Conservation (phyloP, 2,888 invertebrate species). For the Xylota segnis region DNA sequence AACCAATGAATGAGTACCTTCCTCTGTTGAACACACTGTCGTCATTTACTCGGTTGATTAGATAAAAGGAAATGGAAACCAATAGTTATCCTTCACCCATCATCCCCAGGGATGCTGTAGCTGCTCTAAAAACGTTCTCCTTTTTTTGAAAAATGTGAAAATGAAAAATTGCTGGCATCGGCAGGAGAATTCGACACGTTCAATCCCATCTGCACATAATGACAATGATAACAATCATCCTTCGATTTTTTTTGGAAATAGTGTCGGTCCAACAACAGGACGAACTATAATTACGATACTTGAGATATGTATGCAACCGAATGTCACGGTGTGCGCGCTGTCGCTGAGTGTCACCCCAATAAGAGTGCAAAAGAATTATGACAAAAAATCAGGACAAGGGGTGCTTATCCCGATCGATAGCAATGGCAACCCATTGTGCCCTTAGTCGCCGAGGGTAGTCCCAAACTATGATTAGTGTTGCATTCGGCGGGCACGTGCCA, state of each 20-base stretch:
- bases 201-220: slow-evolving; percentile 72
- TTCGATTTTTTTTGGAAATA: slow-evolving; percentile 27
- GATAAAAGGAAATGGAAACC: slow-evolving; percentile 19
- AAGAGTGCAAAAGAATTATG: slow-evolving; percentile 69
- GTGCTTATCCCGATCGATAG: slow-evolving; percentile 38
- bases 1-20: no score
- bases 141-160: slow-evolving; percentile 16
- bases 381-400: slow-evolving; percentile 69
- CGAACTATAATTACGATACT: slow-evolving; percentile 76
- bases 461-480: slow-evolving; percentile 74
- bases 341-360: slow-evolving; percentile 61
- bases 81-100: slow-evolving; percentile 27
- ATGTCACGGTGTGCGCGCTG: slow-evolving; percentile 72
- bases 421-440: slow-evolving; percentile 55
- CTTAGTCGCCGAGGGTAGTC: slow-evolving; percentile 39
- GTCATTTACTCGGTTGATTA: slow-evolving; percentile 35
- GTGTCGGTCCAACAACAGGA: slow-evolving; percentile 65
- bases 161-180: slow-evolving; percentile 48
- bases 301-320: slow-evolving; percentile 71
- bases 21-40: not conserved
- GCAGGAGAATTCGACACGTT: slow-evolving; percentile 62
- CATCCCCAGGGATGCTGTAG: slow-evolving; percentile 4
- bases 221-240: slow-evolving; percentile 70
- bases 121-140: not conserved
- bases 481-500: slow-evolving; percentile 72